A percentile compares a stretch with the other conserved stretches of the same genome.
phyloP scores from a whole-genome alignment of 2,797 vertebrate species.

The Hippoglossus hippoglossus region DNA sequence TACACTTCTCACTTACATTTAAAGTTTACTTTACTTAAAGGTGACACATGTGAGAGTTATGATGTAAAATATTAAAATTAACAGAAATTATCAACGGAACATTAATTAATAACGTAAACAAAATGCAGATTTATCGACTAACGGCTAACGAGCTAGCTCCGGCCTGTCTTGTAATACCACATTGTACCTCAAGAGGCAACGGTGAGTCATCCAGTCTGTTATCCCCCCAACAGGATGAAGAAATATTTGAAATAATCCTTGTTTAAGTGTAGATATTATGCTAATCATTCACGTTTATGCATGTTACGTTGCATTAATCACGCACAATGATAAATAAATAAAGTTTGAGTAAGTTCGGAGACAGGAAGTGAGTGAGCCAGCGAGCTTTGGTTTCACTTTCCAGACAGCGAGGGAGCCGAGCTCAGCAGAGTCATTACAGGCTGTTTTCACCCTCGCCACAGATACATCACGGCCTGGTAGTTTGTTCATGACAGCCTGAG shows the following conservation, averaged over 20 bases:
- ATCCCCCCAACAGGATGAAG: too few species aligned
- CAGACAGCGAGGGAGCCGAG: constrained; percentile 47
- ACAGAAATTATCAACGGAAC: too few species aligned
- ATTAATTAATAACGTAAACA: too few species aligned
- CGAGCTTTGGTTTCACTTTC: constrained; percentile 64
- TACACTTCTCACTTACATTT: too few species aligned
- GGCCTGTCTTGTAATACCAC: too few species aligned
- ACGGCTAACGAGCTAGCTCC: too few species aligned
- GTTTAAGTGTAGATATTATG: not conserved
- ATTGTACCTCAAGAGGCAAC: too few species aligned
- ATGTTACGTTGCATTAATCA: constrained; percentile 3
- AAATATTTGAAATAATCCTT: not conserved
- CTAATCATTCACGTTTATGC: not conserved
- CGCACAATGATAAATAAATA: constrained; percentile 7
- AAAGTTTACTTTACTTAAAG: not conserved
- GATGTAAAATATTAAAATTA: too few species aligned
- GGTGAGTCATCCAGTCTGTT: too few species aligned
- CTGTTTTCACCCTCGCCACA: constrained; percentile 59
- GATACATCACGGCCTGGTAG: constrained; percentile 57
- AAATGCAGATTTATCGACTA: too few species aligned
- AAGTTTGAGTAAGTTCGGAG: constrained; percentile 17
- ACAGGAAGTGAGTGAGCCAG: constrained; percentile 60
- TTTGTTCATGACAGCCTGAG: constrained; percentile 33
- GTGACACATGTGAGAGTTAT: not conserved
- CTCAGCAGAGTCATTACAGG: constrained; percentile 58